Evolutionary conservation across 1,140 invertebrate species (phyloP).

Genomic region (Tetraneura akinire): DNA sequence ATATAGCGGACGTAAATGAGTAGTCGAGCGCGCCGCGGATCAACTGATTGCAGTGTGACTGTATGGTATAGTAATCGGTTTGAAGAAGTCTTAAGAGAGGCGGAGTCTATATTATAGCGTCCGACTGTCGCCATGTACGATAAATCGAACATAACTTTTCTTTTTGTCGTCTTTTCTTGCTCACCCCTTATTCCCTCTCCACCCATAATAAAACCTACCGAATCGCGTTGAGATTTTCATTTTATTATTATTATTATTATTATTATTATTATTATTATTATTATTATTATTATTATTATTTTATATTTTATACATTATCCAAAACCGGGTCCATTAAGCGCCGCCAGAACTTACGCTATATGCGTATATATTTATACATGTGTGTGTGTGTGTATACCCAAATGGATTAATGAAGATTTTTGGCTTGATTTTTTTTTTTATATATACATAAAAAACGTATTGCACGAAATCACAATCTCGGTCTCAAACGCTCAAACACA

Average conservation of each 20-base stretch:
- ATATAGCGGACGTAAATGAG: neutral
- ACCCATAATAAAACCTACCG: neutral
- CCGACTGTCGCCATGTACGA: conserved; percentile 29
- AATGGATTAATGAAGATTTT: conserved; percentile 15
- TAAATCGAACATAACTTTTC: conserved; percentile 18
- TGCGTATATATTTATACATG: neutral
- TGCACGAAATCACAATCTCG: conserved; percentile 25
- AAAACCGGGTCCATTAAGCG: conserved; percentile 46
- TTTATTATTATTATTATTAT: conserved; percentile 1
- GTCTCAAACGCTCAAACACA: neutral
- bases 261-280: neutral
- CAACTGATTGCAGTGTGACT: conserved; percentile 35
- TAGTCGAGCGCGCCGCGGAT: conserved; percentile 28
- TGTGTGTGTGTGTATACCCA: neutral
- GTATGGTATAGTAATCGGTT: conserved; percentile 16
- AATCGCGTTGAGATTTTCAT: conserved; percentile 22
- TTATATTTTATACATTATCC: no score
- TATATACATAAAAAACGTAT: conserved; percentile 14
- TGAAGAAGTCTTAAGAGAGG: conserved; percentile 49
- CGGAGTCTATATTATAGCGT: conserved; percentile 39
- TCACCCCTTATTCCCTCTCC: neutral
- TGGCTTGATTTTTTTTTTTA: neutral
- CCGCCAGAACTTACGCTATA: neutral
- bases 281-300: no score
- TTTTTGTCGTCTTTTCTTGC: conserved; percentile 3